Base-by-base conservation (phyloP, 1,140 invertebrate genomes). In the Heliconius nattereri region DNA sequence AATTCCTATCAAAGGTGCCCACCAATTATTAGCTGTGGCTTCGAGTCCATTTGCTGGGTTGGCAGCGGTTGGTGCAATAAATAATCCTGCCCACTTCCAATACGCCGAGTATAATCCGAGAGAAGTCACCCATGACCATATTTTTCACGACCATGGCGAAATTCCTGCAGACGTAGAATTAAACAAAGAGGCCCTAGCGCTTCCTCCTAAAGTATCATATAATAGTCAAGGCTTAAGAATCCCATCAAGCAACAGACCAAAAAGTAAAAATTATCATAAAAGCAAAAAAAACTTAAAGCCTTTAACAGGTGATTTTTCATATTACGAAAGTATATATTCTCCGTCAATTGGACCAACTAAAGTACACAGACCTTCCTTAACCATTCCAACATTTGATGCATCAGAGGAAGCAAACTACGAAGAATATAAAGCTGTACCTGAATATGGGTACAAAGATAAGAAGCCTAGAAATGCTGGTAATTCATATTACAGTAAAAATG, bases 131-230 rank as follows among this genome's bases (percentile, higher is more conserved):
- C 94, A 95, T 83, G 93, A 94, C 76, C 94, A 95, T 75, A 89
- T 94, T 78, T 94, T 92, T 79, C 94, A 95, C 73, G 94, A 95
- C 76, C 94, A 95, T 79, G 94, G 94, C 26, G 93, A 94, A 85
- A 87, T 94, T 70, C 86, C 93, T 60, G 76, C 90, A 8, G 86
- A 91, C 84, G 35, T 90, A 26, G 91, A 92, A 40, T 78, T 94
- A 72, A 87, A 85, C 5, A 94, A 91, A 75, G 88, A 91, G 0
- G 76, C 86, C 40, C 80, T 92, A 73, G 82, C 85, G 35, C 81
- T 83, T 49, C 88, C 90, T 45, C 90, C 92, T 5, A 94, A 91
- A 87, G 85, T 87, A 54, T 92, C 92, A 8, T 94, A 94, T 40
- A 92, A 91, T 60, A 90, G 85, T 57, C 89, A 94, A 78, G 91